Conservation (phyloP, 1,140 invertebrate genomes). For the Brachionus rubens region DNA sequence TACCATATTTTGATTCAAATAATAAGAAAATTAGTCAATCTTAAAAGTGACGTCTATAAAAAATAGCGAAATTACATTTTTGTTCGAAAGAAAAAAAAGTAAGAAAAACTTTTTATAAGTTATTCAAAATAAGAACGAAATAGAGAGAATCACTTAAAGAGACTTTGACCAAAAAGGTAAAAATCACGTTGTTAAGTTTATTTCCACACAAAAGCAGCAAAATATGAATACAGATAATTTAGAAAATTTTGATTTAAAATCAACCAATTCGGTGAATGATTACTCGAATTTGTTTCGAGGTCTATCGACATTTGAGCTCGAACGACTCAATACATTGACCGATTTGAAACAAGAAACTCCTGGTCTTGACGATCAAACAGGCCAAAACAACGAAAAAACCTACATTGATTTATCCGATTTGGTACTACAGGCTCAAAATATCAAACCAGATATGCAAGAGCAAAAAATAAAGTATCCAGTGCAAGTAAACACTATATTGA, state of each 20-base stretch:
- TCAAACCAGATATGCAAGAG: background rate
- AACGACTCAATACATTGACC: background rate
- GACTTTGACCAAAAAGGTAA: no score
- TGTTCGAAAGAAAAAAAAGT: background rate
- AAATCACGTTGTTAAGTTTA: no score
- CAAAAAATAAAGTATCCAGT: conserved; percentile 8
- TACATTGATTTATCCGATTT: conserved; percentile 16
- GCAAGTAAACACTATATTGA: background rate
- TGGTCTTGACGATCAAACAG: background rate
- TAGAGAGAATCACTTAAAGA: no score
- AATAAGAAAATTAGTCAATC: no score
- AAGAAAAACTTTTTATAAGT: no score
- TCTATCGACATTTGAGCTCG: conserved; percentile 18
- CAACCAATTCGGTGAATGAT: background rate
- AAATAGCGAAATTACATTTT: conserved; percentile 37
- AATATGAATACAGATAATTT: no score
- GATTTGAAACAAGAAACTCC: background rate
- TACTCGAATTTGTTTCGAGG: conserved; percentile 14
- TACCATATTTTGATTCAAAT: no score
- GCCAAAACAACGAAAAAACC: conserved; percentile 6
- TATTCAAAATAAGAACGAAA: conserved; percentile 83
- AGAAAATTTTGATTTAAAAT: no score
- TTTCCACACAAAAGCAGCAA: no score
- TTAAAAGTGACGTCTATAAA: no score
- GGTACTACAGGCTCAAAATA: background rate